Percentiles rank a stretch among this genome's conserved stretches.
These are phyloP conservation scores for Eunapius fragilis DNA, from an alignment of 37 sponge, comb jelly and placozoan species.

Conservation along the genomic window DNA sequence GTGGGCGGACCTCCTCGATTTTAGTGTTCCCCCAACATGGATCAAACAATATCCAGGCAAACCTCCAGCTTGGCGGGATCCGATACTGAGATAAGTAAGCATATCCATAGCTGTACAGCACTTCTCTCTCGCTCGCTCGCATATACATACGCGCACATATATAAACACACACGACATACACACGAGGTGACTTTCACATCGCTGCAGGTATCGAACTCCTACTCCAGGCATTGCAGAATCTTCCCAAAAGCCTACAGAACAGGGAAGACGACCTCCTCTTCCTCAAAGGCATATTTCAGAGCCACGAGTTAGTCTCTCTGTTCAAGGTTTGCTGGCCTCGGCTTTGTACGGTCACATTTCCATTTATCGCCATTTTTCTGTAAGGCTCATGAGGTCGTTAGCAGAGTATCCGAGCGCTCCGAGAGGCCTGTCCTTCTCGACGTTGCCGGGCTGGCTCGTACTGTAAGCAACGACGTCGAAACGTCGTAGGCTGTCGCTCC, in stretches of 20 bases:
- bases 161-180: too few relatives aligned
- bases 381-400: conserved; percentile 45
- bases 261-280: conserved; percentile 63
- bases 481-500: neutral
- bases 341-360: neutral
- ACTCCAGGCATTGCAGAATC: conserved; percentile 49
- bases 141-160: too few relatives aligned
- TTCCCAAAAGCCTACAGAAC: conserved; percentile 30
- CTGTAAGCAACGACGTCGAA: conserved; percentile 4
- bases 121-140: neutral
- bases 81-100: neutral
- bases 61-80: neutral
- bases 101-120: neutral
- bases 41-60: neutral
- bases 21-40: neutral
- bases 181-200: neutral
- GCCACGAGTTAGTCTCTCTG: conserved; percentile 54
- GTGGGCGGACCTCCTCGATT: neutral
- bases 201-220: conserved; percentile 62
- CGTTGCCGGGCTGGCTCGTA: conserved; percentile 49
- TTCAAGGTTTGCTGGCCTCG: conserved; percentile 37
- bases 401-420: neutral
- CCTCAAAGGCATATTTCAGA: conserved; percentile 42
- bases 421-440: conserved; percentile 22
- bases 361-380: neutral